Evolutionary conservation across 2,113 vertebrate species (phyloP), one percentile per base, ranked within the genome.

Genomic region (Chauna torquata): DNA sequence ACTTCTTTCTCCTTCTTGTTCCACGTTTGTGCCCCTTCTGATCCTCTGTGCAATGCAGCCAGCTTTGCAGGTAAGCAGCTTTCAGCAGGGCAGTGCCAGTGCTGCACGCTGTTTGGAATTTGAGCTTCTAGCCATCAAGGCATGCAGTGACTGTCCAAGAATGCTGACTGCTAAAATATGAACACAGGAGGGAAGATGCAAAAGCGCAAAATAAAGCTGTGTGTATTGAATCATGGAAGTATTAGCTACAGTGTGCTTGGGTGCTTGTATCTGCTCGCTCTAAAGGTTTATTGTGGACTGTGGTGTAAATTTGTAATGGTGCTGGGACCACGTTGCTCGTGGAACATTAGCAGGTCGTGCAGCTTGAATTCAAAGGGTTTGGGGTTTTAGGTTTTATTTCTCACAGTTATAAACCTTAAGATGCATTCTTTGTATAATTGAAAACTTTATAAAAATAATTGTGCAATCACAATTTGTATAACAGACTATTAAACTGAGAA

Each of bases 101-200:
- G 38, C 84, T 96, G 65, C 88, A 71, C 52, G 28, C 69, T 52
- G 72, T 62, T 88, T 88, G 95, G 82, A 93, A 93, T 94, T 81
- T n/a, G 72, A 86, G 88, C 64, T 92, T 64, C 68, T 16, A 55
- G 74, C 57, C 28, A 1, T 71, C 2, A 17, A 92, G 82, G 88
- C 71, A 50, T 47, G 55, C 62, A 81, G 69, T 47, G 88, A 61
- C 88, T 78, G 77, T 86, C 86, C 83, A 61, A 18, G 77, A 96
- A 69, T 95, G 90, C 94, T 91, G 88, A 57, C 77, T 72, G 96
- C 80, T 89, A 6, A 61, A 76, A 57, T 11, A 17, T 0, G 8
- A 65, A 13, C 58, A 20, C 0, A 8, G 34, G 42, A 71, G 52
- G 42, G 68, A 42, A 81, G 52, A 30, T 49, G 18, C 18, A 54